Evolutionary conservation across 37 sponge, comb jelly and placozoan species (phyloP).

Genomic region (Halisarca cf. caerulea): DNA sequence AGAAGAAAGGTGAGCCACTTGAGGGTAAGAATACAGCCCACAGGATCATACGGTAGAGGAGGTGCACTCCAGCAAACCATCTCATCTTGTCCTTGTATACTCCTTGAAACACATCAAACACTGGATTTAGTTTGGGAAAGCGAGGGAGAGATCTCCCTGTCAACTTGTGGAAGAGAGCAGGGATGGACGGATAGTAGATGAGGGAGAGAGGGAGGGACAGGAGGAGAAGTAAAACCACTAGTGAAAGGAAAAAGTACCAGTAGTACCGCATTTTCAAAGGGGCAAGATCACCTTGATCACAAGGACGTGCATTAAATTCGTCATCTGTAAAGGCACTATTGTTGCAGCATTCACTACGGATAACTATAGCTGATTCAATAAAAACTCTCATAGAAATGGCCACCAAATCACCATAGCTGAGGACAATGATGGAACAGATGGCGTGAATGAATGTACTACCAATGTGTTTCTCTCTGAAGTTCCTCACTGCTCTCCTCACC

Average conservation of each 20-base stretch:
- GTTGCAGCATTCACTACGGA: no score
- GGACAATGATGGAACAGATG: not conserved
- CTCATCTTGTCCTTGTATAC: not conserved
- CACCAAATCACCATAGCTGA: not conserved
- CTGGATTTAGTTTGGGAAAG: not conserved
- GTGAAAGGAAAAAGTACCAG: no score
- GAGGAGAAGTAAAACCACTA: no score
- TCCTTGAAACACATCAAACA: conserved; percentile 15
- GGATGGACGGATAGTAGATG: not conserved
- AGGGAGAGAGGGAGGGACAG: not conserved
- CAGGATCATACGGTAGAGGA: not conserved
- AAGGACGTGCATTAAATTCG: no score
- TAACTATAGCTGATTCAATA: no score
- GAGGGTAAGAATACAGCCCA: not conserved
- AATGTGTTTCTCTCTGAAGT: conserved; percentile 4
- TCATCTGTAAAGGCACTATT: no score
- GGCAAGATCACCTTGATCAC: no score
- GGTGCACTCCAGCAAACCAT: not conserved
- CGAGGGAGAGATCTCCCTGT: not conserved
- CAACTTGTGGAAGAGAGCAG: not conserved
- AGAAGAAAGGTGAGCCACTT: not conserved
- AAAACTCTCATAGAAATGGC: no score
- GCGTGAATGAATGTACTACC: no score
- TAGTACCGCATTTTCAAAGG: no score
- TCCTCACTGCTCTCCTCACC: not conserved